A percentile compares a stretch with the other conserved stretches of the same genome.
Evolutionary conservation across 2,113 vertebrate species (phyloP).

Genomic region (Macaca fascicularis): T2T-MFA8v1.1 NC_088388.1:126567001-126567500

Average conservation of each 20-base stretch:
- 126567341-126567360: neutral
- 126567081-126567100: neutral
- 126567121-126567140: neutral
- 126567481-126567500: neutral
- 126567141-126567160: neutral
- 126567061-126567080: neutral
- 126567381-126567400: neutral
- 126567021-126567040: neutral
- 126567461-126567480: fast-evolving
- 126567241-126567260: neutral
- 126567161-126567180: neutral
- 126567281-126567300: neutral
- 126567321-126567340: neutral
- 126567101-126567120: neutral
- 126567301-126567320: neutral
- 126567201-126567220: neutral
- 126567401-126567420: neutral
- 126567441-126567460: neutral
- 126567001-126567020: neutral
- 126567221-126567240: neutral
- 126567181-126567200: neutral
- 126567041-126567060: neutral
- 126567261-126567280: neutral
- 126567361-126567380: neutral
- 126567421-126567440: neutral